Evolutionary conservation across 2,797 vertebrate genomes (phyloP).

Genomic region (Molossus molossus): DNA sequence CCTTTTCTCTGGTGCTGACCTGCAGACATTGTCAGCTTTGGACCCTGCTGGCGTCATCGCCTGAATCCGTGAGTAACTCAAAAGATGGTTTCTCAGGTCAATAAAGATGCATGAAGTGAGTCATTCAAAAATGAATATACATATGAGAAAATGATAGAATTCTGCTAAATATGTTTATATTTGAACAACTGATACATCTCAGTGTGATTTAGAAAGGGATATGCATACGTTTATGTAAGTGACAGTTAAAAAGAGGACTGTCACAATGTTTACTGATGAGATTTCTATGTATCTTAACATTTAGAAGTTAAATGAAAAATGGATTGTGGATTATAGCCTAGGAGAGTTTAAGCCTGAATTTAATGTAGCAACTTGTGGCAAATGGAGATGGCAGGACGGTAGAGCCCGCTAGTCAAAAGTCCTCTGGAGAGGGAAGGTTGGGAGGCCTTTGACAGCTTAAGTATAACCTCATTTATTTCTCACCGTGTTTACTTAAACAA

Average conservation of each 20-base stretch:
- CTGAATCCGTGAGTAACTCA: slow-evolving; percentile 87
- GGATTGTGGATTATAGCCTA: slow-evolving; percentile 72
- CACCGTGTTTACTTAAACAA: background rate
- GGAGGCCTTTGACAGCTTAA: background rate
- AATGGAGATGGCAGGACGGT: background rate
- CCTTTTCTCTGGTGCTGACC: slow-evolving; percentile 84
- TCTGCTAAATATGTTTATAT: slow-evolving; percentile 88
- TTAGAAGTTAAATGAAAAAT: slow-evolving; percentile 82
- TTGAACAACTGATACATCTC: slow-evolving; percentile 87
- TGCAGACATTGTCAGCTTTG: slow-evolving; percentile 80
- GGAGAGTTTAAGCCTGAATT: slow-evolving; percentile 78
- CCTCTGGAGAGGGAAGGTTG: background rate
- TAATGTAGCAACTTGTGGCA: slow-evolving; percentile 40
- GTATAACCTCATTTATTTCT: slow-evolving; percentile 34
- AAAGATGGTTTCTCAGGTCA: slow-evolving; percentile 84
- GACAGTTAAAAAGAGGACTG: slow-evolving; percentile 87
- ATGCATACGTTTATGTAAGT: slow-evolving; percentile 86
- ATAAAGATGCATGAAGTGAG: slow-evolving; percentile 85
- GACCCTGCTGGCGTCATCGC: slow-evolving; percentile 80
- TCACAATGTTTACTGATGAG: slow-evolving; percentile 85
- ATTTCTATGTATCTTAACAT: slow-evolving; percentile 87
- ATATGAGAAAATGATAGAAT: slow-evolving; percentile 85
- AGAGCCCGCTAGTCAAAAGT: background rate
- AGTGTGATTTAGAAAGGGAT: slow-evolving; percentile 81
- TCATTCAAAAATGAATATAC: slow-evolving; percentile 89